Evolutionary conservation across 2,797 vertebrate genomes (phyloP).

Genomic region (Monodelphis domestica): DNA sequence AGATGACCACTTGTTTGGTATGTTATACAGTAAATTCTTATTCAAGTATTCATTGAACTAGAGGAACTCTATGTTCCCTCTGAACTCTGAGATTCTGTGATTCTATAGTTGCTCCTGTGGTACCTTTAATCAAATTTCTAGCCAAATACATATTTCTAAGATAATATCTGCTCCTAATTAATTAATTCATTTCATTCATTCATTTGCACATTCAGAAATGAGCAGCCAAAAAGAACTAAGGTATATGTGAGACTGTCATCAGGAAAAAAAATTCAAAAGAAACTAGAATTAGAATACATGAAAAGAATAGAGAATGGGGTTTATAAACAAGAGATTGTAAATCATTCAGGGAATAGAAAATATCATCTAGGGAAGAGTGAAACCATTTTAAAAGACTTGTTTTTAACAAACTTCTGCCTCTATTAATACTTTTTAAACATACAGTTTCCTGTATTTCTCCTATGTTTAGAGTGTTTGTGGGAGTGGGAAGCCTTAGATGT

Average conservation of each 20-base stretch:
- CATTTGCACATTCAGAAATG: background rate
- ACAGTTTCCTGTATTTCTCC: background rate
- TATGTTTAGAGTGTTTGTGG: background rate
- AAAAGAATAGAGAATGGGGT: background rate
- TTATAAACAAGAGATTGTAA: background rate
- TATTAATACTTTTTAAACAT: background rate
- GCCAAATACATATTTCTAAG: background rate
- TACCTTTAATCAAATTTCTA: background rate
- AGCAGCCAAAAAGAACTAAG: background rate
- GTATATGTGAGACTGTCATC: background rate
- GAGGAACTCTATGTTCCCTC: background rate
- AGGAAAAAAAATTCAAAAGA: background rate
- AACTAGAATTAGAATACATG: background rate
- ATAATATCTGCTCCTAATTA: background rate
- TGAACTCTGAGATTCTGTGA: background rate
- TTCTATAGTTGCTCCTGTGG: background rate
- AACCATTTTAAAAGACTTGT: background rate
- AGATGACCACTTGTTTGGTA: background rate
- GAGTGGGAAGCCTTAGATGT: background rate
- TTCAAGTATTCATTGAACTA: background rate
- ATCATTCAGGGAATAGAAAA: background rate
- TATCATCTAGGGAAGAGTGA: background rate
- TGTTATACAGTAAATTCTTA: background rate
- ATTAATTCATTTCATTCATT: no score
- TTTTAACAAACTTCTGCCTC: background rate